These are phyloP conservation scores for Macaria liturata DNA, from an alignment of 2,888 invertebrate genomes.

Conservation along the genomic window DNA sequence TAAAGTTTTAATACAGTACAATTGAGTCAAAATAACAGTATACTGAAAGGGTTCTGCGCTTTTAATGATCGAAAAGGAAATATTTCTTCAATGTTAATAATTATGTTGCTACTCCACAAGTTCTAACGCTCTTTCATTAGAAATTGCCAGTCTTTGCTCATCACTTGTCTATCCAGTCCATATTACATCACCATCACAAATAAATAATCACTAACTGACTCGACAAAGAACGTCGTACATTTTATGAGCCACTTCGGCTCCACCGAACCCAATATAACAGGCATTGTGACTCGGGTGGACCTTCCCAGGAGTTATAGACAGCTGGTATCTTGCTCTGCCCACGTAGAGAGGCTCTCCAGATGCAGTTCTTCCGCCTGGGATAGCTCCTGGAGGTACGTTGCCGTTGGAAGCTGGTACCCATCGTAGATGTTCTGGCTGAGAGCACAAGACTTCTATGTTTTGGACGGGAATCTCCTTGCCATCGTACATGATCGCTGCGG, in stretches of 20 bases:
- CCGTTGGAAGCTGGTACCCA: conserved; percentile 83
- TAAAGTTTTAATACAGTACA: too few relatives aligned
- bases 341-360: conserved; percentile 79
- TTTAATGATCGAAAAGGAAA: too few relatives aligned
- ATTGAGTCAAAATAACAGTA: too few relatives aligned
- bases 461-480: conserved; percentile 73
- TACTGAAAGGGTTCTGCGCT: too few relatives aligned
- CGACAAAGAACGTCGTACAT: conserved; percentile 74
- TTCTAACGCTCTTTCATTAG: conserved; percentile 2
- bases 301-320: conserved; percentile 83
- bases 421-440: conserved; percentile 60
- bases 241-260: conserved; percentile 66
- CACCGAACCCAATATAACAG: conserved; percentile 72
- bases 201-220: conserved; percentile 48
- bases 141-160: conserved; percentile 14
- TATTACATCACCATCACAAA: conserved; percentile 1
- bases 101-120: background rate
- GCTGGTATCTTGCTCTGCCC: conserved; percentile 81
- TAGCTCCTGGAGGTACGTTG: conserved; percentile 78
- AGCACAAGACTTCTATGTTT: conserved; percentile 71
- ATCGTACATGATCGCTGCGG: conserved; percentile 66
- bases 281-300: conserved; percentile 71
- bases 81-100: too few relatives aligned
- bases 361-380: conserved; percentile 77
- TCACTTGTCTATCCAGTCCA: conserved; percentile 10